These are phyloP conservation scores for Hippocampus zosterae DNA, from an alignment of 2,113 vertebrate species.

Conservation along the genomic window DNA sequence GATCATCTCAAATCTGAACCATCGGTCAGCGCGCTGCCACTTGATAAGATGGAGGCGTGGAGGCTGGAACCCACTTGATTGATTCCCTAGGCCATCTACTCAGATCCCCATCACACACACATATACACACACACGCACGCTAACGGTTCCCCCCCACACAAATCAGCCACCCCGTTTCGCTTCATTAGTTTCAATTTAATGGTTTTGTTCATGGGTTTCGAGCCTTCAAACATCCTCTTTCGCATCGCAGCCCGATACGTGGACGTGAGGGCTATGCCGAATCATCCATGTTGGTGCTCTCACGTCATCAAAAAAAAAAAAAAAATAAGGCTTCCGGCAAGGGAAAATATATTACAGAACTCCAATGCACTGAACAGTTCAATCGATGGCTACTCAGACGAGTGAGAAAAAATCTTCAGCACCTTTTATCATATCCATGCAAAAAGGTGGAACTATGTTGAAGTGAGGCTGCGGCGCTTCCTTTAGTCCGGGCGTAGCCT, in stretches of 20 bases:
- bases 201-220: background rate
- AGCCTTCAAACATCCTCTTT: background rate
- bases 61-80: conserved; percentile 24
- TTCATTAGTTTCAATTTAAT: background rate
- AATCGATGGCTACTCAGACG: too few species aligned
- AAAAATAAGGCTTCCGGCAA: too few species aligned
- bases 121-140: background rate
- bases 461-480: too few species aligned
- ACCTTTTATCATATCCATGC: too few species aligned
- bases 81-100: conserved; percentile 20
- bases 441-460: too few species aligned
- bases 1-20: conserved; percentile 43
- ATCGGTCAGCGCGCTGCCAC: conserved; percentile 22
- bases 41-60: conserved; percentile 30
- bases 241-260: background rate
- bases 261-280: background rate
- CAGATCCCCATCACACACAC: conserved; percentile 19
- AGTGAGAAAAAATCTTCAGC: too few species aligned
- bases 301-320: too few species aligned
- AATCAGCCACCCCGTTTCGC: background rate
- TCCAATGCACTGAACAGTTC: too few species aligned
- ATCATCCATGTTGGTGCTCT: background rate
- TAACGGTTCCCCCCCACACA: background rate
- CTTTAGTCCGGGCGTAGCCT: too few species aligned
- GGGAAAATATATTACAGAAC: too few species aligned